Conservation (phyloP, 2,888 invertebrate species). For the Carabus problematicus region DNA sequence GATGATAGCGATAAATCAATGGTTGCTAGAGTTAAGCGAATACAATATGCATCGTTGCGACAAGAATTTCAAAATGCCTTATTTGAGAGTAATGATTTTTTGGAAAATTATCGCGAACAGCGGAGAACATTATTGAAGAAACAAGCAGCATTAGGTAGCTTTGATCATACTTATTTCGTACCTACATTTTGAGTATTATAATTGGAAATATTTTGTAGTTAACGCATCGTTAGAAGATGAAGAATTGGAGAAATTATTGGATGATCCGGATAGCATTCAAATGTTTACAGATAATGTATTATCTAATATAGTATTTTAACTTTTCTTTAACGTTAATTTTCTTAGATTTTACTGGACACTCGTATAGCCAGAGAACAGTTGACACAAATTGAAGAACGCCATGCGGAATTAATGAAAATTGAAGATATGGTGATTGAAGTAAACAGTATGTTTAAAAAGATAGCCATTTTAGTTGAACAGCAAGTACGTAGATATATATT, state of each 20-base stretch:
- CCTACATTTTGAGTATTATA: neutral
- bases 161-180: neutral
- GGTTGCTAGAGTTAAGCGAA: slow-evolving; percentile 59
- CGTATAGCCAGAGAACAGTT: slow-evolving; percentile 76
- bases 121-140: slow-evolving; percentile 63
- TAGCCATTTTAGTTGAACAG: slow-evolving; percentile 80
- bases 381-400: slow-evolving; percentile 82
- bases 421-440: slow-evolving; percentile 82
- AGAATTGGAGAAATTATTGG: slow-evolving; percentile 58
- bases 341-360: slow-evolving; percentile 80
- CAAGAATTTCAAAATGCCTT: slow-evolving; percentile 61
- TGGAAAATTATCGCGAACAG: slow-evolving; percentile 62
- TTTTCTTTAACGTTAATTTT: slow-evolving; percentile 30
- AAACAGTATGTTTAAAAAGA: slow-evolving; percentile 82
- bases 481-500: slow-evolving; percentile 63
- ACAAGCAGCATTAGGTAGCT: slow-evolving; percentile 63
- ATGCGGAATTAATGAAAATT: slow-evolving; percentile 80
- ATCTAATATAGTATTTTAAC: slow-evolving; percentile 14
- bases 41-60: slow-evolving; percentile 60
- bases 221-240: slow-evolving; percentile 53
- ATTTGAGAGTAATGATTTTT: slow-evolving; percentile 60
- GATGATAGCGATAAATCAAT: slow-evolving; percentile 46
- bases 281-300: slow-evolving; percentile 63
- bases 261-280: slow-evolving; percentile 57
- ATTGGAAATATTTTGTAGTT: slow-evolving; percentile 52